Base-by-base conservation (phyloP, 2,113 vertebrate genomes). In the Triplophysa tibetana region DNA sequence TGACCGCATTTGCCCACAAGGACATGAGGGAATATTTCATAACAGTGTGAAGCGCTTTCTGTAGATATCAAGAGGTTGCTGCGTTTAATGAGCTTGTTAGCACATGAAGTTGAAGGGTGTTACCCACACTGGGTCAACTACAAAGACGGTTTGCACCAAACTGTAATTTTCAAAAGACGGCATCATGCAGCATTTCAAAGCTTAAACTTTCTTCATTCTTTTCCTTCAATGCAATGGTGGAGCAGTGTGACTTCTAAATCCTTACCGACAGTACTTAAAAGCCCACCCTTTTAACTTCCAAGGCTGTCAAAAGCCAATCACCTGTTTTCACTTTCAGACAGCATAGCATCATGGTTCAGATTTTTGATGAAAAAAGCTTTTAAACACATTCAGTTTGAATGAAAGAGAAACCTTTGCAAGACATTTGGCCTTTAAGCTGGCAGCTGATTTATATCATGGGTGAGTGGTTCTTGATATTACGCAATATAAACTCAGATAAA, bases 61-160 rank as follows among this genome's bases (percentile, higher is more conserved):
- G 45, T 26, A 11, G 68, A 54, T 52, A 56, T 70, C 69, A 29
- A 56, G 69, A 58, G 50, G 26, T 33, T 56, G 69, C 19, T 21
- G 69, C 4, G 50, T 72, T 58, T 72, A 72, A 56, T 58, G 52
- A 56, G 69, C 69, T 70, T 70, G 50, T 70, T 70, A 64, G 24
- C 12, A 64, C 62, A 73, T 26, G 43, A n/a, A 75, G 48, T 65
- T 17, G 66, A 60, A 2, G 10, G 58, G 68, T 79, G 58, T 29
- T 50, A 52, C 67, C 67, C 67, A 26, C 45, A 10, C 7, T 45
- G 14, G 43, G 21, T 69, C 43, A 69, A 26, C 67, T 24, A 75
- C 38, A 75, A 63, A 43, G 16, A 64, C 11, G n/a, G 12, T 45
- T 21, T 12, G 41, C 19, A 58, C 54, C 8, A n/a, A 58, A 48